Conservation (phyloP, 2,888 invertebrate genomes). For the Drosophila putrida region DNA sequence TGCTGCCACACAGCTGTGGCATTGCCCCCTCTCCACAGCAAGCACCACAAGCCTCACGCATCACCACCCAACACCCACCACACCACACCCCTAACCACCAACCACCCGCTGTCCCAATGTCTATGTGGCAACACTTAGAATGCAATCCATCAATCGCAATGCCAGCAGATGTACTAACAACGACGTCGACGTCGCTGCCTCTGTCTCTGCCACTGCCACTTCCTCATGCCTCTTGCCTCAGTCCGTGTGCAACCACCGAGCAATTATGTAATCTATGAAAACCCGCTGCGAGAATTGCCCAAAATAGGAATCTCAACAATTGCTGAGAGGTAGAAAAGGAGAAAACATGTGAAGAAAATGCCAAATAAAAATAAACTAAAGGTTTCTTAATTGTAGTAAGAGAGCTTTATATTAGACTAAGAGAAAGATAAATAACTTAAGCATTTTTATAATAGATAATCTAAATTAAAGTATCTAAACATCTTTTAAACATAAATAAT, state of each 20-base stretch:
- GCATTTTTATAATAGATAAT: too few species aligned
- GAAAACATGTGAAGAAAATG: neutral
- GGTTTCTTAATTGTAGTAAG: too few species aligned
- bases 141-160: conserved; percentile 73
- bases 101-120: neutral
- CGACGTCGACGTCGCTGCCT: conserved; percentile 10
- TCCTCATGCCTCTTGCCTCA: neutral
- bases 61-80: conserved; percentile 2
- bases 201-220: conserved; percentile 1
- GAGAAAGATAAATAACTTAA: too few species aligned
- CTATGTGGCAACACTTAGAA: conserved; percentile 71
- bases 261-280: conserved; percentile 55
- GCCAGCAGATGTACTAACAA: conserved; percentile 28
- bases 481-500: too few species aligned
- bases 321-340: neutral
- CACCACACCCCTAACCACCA: neutral
- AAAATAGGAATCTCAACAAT: conserved; percentile 15
- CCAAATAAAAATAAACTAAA: neutral
- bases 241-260: conserved; percentile 49
- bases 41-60: neutral
- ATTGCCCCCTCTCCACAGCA: neutral
- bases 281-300: conserved; percentile 48
- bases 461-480: too few species aligned
- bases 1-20: conserved; percentile 10
- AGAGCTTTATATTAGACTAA: too few species aligned